Evolutionary conservation across 2,888 invertebrate genomes (phyloP), one percentile per base, ranked within the genome.

Genomic region (Habroteleia sp.): DNA sequence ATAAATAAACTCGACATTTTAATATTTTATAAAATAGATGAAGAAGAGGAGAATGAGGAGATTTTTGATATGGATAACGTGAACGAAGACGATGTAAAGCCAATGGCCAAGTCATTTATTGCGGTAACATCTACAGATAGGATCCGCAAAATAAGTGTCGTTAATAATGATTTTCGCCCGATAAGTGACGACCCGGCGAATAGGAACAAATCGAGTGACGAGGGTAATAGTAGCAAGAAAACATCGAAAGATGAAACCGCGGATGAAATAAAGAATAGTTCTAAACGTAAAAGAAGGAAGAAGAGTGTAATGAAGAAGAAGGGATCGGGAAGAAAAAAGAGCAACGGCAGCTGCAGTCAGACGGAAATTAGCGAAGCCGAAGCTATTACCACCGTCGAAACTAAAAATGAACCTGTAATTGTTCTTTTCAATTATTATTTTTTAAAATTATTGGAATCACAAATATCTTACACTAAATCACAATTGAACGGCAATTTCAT

Each of bases 231-330:
- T 17, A 86, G 85, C 11, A 90, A 89, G 73, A 87, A 85, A 58
- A 84, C 75, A 29, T 84, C 82, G 1, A 87, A 87, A 27, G 87
- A 87, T 3, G 83, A 85, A 20, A 78, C 72, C 0, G 84, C 77
- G 2, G 91, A 92, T 11, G 91, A 91, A 14, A 58, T 81, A 0
- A 92, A 92, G 79, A 91, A 90, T 37, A 91, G 91, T 10, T 83
- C 85, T 66, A 95, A 95, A 84, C 93, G 95, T 87, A 94, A 94
- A 87, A 92, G 95, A 58, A 93, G 94, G 79, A 93, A 94, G 90
- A 95, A 93, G 90, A 92, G 93, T 25, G 91, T 93, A 79, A 93
- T 94, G 88, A 95, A 94, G 89, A 94, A 94, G 89, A 95, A 95
- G 86, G 93, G 94, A 81, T 90, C 91, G 0, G 93, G 93, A 82